Evolutionary conservation across 2,888 invertebrate genomes (phyloP).

Genomic region (Boloria euphrosyne): DNA sequence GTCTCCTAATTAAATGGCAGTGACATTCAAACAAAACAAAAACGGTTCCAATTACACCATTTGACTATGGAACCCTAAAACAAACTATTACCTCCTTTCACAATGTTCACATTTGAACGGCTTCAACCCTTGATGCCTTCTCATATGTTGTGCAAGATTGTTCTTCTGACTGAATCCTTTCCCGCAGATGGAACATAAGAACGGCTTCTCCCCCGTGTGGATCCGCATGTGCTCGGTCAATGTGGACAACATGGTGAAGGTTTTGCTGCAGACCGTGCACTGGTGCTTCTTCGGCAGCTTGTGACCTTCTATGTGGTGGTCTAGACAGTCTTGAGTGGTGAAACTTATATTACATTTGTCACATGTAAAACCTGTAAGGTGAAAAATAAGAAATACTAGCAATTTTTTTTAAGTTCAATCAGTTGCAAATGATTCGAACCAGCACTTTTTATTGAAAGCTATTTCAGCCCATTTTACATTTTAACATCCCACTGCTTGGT

Average conservation of each 20-base stretch:
- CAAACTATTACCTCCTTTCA: slow-evolving; percentile 54
- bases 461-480: too few species aligned
- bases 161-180: slow-evolving; percentile 83
- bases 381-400: background rate
- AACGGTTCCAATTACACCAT: too few species aligned
- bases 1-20: too few species aligned
- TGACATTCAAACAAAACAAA: too few species aligned
- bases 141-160: slow-evolving; percentile 81
- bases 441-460: too few species aligned
- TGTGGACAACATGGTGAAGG: slow-evolving; percentile 79
- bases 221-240: slow-evolving; percentile 82
- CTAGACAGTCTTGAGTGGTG: slow-evolving; percentile 64
- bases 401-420: too few species aligned
- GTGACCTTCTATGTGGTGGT: slow-evolving; percentile 74
- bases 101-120: slow-evolving; percentile 74
- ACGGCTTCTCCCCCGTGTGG: slow-evolving; percentile 84
- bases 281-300: slow-evolving; percentile 72
- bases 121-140: slow-evolving; percentile 79
- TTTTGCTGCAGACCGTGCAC: slow-evolving; percentile 72
- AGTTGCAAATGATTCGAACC: too few species aligned
- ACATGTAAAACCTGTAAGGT: slow-evolving; percentile 58
- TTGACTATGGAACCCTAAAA: background rate
- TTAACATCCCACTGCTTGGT: too few species aligned
- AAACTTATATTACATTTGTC: slow-evolving; percentile 70
- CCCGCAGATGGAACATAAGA: slow-evolving; percentile 80